Percentiles rank a stretch among this genome's conserved stretches.
Evolutionary conservation across 2,888 invertebrate genomes (phyloP).

Genomic region (Gerris lacustris): DNA sequence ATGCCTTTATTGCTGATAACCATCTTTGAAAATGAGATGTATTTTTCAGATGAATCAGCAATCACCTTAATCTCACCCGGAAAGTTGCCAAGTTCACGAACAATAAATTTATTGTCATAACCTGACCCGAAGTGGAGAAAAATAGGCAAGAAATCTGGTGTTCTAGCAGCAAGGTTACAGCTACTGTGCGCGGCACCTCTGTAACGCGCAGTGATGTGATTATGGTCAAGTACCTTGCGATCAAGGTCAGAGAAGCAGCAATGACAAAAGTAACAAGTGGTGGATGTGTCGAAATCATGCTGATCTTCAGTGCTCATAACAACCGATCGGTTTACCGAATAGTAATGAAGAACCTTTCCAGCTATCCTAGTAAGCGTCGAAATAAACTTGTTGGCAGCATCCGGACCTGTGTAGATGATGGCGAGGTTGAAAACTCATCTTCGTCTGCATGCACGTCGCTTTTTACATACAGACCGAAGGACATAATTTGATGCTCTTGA

Average conservation of each 20-base stretch:
- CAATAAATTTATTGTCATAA: slow-evolving; percentile 33
- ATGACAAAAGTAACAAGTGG: background rate
- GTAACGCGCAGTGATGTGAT: slow-evolving; percentile 32
- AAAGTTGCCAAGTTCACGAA: slow-evolving; percentile 29
- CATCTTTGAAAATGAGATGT: slow-evolving; percentile 32
- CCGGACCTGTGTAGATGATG: background rate
- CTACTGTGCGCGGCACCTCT: slow-evolving; percentile 30
- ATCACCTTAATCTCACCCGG: slow-evolving; percentile 30
- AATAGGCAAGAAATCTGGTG: slow-evolving; percentile 31
- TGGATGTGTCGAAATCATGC: background rate
- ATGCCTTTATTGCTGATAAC: slow-evolving; percentile 28
- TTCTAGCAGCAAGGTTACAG: slow-evolving; percentile 34
- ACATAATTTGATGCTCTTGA: no score
- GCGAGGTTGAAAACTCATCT: background rate
- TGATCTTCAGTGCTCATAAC: background rate
- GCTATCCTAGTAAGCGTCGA: background rate
- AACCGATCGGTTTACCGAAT: background rate
- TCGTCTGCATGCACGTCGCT: background rate
- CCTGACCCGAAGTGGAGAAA: slow-evolving; percentile 33
- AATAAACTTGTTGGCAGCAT: background rate
- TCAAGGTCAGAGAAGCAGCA: background rate
- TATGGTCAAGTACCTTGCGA: slow-evolving; percentile 30
- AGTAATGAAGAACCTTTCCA: background rate
- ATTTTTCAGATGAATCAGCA: slow-evolving; percentile 34
- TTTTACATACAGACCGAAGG: background rate